Conservation (phyloP, 2,888 invertebrate genomes). For the Oligia latruncula region DNA sequence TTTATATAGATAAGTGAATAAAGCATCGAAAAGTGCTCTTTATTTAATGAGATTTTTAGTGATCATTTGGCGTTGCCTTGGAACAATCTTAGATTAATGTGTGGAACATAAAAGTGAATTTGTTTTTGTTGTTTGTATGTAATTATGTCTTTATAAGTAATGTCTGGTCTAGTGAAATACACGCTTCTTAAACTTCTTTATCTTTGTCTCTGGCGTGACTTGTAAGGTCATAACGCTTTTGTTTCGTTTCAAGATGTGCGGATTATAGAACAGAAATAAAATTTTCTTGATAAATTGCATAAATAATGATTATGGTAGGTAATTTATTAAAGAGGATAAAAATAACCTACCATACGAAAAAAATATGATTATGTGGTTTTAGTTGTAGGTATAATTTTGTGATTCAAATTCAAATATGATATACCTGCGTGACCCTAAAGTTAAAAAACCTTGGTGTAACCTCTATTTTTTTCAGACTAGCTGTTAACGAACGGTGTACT, state of each 20-base stretch:
- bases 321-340: too few relatives aligned
- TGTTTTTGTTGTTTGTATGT: conserved; percentile 33
- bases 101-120: conserved; percentile 24
- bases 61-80: conserved; percentile 57
- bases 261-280: conserved; percentile 29
- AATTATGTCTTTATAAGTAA: conserved; percentile 38
- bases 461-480: not conserved
- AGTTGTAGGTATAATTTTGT: not conserved
- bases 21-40: conserved; percentile 66
- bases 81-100: conserved; percentile 36
- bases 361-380: not conserved
- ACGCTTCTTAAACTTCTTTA: conserved; percentile 29
- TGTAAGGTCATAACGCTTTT: conserved; percentile 30
- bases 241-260: conserved; percentile 16
- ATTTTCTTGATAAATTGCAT: conserved; percentile 11
- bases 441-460: not conserved
- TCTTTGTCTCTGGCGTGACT: conserved; percentile 17
- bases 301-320: not conserved
- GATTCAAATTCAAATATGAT: not conserved
- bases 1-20: conserved; percentile 42
- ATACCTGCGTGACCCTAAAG: not conserved
- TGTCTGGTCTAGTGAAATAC: conserved; percentile 25
- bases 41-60: conserved; percentile 61
- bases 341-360: too few relatives aligned
- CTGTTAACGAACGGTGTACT: not conserved